Evolutionary conservation across 2,888 invertebrate species (phyloP).

Genomic region (Meiosimyza platycephala): DNA sequence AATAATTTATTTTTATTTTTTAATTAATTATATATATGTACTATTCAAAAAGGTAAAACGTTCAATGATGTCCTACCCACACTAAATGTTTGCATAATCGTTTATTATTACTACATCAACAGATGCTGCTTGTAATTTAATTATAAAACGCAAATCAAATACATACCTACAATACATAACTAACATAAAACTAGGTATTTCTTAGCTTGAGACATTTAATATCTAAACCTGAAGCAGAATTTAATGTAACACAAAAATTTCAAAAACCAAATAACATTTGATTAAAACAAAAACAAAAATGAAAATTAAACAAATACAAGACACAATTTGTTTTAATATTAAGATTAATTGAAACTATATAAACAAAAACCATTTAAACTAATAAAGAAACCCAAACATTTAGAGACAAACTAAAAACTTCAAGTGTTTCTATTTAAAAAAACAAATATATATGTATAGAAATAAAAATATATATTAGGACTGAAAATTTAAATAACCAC

Average conservation of each 20-base stretch:
- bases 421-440: no score
- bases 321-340: constrained; percentile 9
- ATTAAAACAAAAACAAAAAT: not conserved
- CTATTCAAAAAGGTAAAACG: not conserved
- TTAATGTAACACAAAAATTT: not conserved
- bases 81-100: no score
- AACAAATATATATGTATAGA: no score
- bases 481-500: no score
- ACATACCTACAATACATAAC: constrained; percentile 8
- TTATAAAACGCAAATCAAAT: constrained; percentile 13
- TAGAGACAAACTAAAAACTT: constrained; percentile 22
- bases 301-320: not conserved
- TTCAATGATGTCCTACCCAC: not conserved
- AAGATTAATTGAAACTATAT: constrained; percentile 26
- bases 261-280: constrained; percentile 5
- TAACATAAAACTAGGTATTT: constrained; percentile 7
- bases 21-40: not conserved
- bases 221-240: not conserved
- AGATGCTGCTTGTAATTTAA: not conserved
- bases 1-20: constrained; percentile 6
- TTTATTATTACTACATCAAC: not conserved
- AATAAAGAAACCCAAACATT: constrained; percentile 30
- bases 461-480: no score
- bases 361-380: constrained; percentile 12
- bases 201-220: constrained; percentile 16